These are phyloP conservation scores for Lucifuga dentata DNA, from an alignment of 2,113 vertebrate genomes.

Conservation along the genomic window DNA sequence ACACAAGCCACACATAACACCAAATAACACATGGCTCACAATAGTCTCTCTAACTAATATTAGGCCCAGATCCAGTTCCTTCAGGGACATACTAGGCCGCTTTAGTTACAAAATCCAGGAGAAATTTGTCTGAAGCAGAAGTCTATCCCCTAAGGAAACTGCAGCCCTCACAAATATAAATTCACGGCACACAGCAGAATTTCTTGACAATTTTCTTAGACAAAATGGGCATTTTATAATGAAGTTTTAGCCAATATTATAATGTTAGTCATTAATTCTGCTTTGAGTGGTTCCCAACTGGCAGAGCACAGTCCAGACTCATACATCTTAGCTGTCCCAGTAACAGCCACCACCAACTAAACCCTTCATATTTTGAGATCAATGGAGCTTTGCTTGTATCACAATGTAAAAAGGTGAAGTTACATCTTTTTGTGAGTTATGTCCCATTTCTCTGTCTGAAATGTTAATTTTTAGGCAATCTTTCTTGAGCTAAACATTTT, in stretches of 20 bases:
- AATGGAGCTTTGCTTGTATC: no score
- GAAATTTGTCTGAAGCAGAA: constrained; percentile 42
- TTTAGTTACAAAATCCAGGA: constrained; percentile 35
- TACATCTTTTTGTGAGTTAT: no score
- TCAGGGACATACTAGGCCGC: constrained; percentile 51
- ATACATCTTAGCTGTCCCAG: not conserved
- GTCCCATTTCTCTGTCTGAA: no score
- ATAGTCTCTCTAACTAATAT: constrained; percentile 59
- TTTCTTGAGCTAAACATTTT: no score
- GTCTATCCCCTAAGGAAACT: constrained; percentile 18
- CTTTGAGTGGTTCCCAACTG: not conserved
- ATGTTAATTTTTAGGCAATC: no score
- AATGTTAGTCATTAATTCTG: not conserved
- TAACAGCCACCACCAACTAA: no score
- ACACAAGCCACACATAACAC: constrained; percentile 9
- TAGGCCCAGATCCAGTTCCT: constrained; percentile 64
- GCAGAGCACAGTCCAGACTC: not conserved
- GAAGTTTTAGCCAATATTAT: no score
- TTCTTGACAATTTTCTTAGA: no score
- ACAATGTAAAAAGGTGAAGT: no score
- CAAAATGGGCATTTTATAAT: no score
- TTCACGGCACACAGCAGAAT: not conserved
- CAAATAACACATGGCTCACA: constrained; percentile 40
- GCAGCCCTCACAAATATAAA: constrained; percentile 23
- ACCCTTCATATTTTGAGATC: no score